phyloP scores from a whole-genome alignment of 2,113 vertebrate genomes.

The Channa argus region DNA sequence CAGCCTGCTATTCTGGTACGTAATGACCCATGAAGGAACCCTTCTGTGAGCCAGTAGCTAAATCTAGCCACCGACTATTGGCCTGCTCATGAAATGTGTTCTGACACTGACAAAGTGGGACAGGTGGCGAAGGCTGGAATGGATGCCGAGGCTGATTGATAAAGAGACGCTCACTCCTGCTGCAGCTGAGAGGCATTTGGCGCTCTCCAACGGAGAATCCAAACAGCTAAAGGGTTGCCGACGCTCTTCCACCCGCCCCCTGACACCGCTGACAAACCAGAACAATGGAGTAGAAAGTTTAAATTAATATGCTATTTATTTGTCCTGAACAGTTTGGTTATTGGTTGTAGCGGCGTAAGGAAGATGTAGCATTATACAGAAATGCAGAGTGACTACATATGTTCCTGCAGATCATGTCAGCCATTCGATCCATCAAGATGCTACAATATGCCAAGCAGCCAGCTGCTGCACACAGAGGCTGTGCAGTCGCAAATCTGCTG shows the following conservation, averaged over 20 bases:
- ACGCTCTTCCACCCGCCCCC: constrained; percentile 40
- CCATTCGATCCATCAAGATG: constrained; percentile 39
- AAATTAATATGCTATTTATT: constrained; percentile 34
- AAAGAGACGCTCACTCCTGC: constrained; percentile 45
- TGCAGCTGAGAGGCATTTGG: constrained; percentile 18
- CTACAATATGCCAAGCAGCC: background rate
- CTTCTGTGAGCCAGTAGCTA: constrained; percentile 75
- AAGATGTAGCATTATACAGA: background rate
- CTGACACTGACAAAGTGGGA: constrained; percentile 86
- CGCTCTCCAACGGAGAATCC: constrained; percentile 5
- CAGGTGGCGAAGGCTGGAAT: constrained; percentile 87
- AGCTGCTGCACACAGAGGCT: background rate
- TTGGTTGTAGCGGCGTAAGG: background rate
- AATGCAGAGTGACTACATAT: constrained; percentile 33
- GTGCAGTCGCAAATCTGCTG: background rate
- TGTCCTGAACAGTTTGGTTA: constrained; percentile 20
- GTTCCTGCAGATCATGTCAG: constrained; percentile 27
- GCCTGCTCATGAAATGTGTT: constrained; percentile 60
- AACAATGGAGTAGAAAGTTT: constrained; percentile 21
- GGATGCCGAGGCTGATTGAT: constrained; percentile 84
- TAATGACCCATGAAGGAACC: constrained; percentile 76
- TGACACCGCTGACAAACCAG: background rate
- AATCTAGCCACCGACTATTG: constrained; percentile 81
- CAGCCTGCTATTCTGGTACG: constrained; percentile 54
- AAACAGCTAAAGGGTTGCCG: constrained; percentile 9